Evolutionary conservation across 2,888 invertebrate species (phyloP).

Genomic region (Rhopalosiphum nymphaeae): DNA sequence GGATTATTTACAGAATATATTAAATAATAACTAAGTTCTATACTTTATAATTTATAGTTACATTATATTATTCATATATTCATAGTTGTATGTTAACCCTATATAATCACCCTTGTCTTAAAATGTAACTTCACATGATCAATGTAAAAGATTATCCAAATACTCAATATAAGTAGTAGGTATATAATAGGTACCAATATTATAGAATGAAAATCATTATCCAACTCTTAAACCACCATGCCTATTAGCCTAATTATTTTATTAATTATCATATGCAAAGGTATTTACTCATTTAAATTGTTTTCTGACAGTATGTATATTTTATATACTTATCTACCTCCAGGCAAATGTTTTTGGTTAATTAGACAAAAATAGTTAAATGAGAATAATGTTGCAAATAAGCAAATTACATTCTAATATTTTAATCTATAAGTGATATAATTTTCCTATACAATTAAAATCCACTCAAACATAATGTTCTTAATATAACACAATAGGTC

Average conservation of each 20-base stretch:
- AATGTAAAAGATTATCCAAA: neutral
- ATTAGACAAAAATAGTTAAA: conserved; percentile 18
- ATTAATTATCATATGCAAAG: conserved; percentile 19
- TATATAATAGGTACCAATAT: neutral
- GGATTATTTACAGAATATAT: neutral
- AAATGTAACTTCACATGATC: neutral
- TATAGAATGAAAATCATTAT: neutral
- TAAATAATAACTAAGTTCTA: neutral
- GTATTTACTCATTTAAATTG: conserved; percentile 23
- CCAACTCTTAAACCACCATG: neutral
- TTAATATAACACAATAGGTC: conserved; percentile 9
- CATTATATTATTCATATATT: neutral
- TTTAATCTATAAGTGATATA: neutral
- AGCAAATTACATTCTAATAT: neutral
- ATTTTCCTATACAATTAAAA: conserved; percentile 17
- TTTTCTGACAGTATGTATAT: neutral
- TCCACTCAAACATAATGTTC: neutral
- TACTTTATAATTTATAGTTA: neutral
- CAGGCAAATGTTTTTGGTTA: conserved; percentile 2
- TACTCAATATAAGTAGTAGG: neutral
- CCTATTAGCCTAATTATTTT: conserved; percentile 48
- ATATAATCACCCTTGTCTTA: neutral
- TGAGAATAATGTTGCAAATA: neutral
- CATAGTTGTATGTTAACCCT: neutral
- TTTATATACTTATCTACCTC: conserved; percentile 3